Evolutionary conservation across 2,113 vertebrate genomes (phyloP).

Genomic region (Tangachromis dhanisi): DNA sequence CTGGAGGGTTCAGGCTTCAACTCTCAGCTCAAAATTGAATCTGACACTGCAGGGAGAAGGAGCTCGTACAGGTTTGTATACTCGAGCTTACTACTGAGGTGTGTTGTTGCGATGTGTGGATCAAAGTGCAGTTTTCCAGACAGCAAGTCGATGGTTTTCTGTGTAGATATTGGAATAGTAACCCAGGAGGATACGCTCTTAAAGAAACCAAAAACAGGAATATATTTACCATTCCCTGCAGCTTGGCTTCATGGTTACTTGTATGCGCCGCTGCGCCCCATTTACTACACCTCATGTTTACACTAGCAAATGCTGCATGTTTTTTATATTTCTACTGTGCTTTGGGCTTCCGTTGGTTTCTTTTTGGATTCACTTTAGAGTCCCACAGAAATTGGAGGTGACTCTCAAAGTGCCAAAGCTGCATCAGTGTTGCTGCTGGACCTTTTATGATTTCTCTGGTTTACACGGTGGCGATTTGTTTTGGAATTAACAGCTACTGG

Average conservation of each 20-base stretch:
- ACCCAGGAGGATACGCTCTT: background rate
- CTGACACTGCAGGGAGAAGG: background rate
- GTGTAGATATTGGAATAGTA: background rate
- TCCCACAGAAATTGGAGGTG: background rate
- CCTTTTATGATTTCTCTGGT: background rate
- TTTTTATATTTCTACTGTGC: background rate
- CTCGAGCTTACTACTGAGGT: background rate
- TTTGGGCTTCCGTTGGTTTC: background rate
- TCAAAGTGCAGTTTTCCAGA: conserved; percentile 12
- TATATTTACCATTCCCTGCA: background rate
- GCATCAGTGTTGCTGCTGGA: background rate
- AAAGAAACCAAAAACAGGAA: background rate
- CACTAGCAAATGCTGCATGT: background rate
- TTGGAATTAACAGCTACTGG: background rate
- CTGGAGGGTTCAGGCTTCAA: background rate
- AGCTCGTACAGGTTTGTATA: background rate
- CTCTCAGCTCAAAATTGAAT: background rate
- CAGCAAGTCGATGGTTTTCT: conserved; percentile 2
- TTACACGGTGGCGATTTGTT: background rate
- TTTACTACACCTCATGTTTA: background rate
- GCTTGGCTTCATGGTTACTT: background rate
- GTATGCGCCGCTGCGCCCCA: background rate
- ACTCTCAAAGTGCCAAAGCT: background rate
- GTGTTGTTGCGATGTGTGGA: background rate
- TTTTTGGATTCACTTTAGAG: background rate